Evolutionary conservation across 2,888 invertebrate genomes (phyloP).

Genomic region (Amphipoea oculea): DNA sequence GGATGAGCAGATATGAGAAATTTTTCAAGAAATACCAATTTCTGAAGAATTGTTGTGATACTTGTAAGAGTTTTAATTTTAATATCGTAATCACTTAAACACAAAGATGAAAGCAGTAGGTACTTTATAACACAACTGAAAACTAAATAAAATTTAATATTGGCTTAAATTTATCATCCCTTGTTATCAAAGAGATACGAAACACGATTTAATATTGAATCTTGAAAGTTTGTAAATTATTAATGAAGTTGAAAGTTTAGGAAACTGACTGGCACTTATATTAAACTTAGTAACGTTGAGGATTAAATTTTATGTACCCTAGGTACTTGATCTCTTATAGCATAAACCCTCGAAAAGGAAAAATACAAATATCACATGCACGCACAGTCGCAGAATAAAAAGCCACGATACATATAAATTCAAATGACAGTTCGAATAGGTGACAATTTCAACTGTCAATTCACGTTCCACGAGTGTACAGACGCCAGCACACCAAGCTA

Average conservation of each 20-base stretch:
- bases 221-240: constrained; percentile 59
- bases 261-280: constrained; percentile 42
- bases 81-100: constrained; percentile 44
- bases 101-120: constrained; percentile 56
- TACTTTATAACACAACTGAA: constrained; percentile 44
- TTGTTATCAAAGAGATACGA: constrained; percentile 57
- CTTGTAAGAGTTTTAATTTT: constrained; percentile 47
- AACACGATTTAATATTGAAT: constrained; percentile 62
- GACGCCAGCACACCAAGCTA: too few species aligned
- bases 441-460: not conserved
- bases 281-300: constrained; percentile 29
- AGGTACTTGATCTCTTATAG: not conserved
- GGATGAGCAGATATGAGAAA: not conserved
- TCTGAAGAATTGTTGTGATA: constrained; percentile 21
- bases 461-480: not conserved
- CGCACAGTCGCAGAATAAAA: not conserved
- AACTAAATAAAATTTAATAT: constrained; percentile 62
- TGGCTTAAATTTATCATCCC: constrained; percentile 62
- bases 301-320: constrained; percentile 22
- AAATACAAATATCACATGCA: not conserved
- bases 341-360: not conserved
- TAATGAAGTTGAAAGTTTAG: constrained; percentile 56
- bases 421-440: not conserved
- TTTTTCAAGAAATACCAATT: not conserved
- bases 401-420: too few species aligned